Evolutionary conservation across 2,113 vertebrate species (phyloP).

Genomic region (Rhinoderma darwinii): DNA sequence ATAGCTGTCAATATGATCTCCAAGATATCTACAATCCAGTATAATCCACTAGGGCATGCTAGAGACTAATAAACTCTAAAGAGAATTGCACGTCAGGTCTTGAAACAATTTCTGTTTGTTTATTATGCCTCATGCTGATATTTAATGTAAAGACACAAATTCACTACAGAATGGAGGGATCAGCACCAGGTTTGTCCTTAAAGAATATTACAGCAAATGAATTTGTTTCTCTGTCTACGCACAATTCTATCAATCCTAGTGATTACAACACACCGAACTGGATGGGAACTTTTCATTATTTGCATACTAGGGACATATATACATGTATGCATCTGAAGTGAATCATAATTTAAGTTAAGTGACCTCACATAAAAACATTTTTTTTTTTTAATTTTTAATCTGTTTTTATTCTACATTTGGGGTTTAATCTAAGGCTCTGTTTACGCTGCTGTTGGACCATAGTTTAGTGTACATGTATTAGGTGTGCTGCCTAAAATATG

Average conservation of each 20-base stretch:
- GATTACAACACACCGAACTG: neutral
- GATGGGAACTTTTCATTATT: neutral
- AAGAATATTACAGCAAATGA: constrained; percentile 15
- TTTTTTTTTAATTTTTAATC: too few species aligned
- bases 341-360: too few species aligned
- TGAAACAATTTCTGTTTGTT: constrained; percentile 51
- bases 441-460: too few species aligned
- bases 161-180: constrained; percentile 16
- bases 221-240: neutral
- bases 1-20: constrained; percentile 76
- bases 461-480: too few species aligned
- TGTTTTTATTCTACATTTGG: too few species aligned
- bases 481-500: too few species aligned
- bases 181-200: neutral
- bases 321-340: neutral
- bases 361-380: too few species aligned
- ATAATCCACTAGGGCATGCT: constrained; percentile 70
- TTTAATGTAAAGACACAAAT: constrained; percentile 43
- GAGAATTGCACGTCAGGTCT: constrained; percentile 66
- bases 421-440: too few species aligned
- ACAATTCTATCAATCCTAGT: neutral
- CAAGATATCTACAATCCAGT: constrained; percentile 66
- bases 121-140: constrained; percentile 35
- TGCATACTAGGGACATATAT: neutral
- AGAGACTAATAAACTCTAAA: constrained; percentile 68